These are phyloP conservation scores for Diabrotica virgifera DNA, from an alignment of 1,140 invertebrate genomes.

Conservation along the genomic window DNA sequence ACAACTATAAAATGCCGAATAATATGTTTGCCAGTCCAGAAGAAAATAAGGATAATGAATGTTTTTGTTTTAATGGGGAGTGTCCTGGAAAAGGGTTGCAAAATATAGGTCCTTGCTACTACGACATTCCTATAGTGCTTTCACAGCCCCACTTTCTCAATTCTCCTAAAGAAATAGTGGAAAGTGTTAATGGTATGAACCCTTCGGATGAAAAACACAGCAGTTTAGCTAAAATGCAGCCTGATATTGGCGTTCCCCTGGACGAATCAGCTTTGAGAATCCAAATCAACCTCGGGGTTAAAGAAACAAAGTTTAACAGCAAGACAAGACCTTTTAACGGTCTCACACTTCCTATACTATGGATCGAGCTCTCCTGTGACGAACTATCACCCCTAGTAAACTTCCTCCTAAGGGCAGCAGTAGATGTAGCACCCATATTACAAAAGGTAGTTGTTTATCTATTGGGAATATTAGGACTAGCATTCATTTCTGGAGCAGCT, in stretches of 20 bases:
- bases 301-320: slow-evolving; percentile 54
- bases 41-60: slow-evolving; percentile 59
- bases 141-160: slow-evolving; percentile 79
- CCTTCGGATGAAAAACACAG: slow-evolving; percentile 58
- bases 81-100: slow-evolving; percentile 63
- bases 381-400: slow-evolving; percentile 40
- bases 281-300: slow-evolving; percentile 67
- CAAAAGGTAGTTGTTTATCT: slow-evolving; percentile 45
- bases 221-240: slow-evolving; percentile 49
- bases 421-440: slow-evolving; percentile 42
- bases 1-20: slow-evolving; percentile 52
- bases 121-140: slow-evolving; percentile 66
- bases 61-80: slow-evolving; percentile 55
- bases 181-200: slow-evolving; percentile 64
- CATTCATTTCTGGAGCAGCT: slow-evolving; percentile 45
- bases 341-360: slow-evolving; percentile 62
- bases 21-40: slow-evolving; percentile 57
- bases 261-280: slow-evolving; percentile 55
- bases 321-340: slow-evolving; percentile 57
- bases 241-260: slow-evolving; percentile 57
- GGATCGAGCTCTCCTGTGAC: slow-evolving; percentile 58
- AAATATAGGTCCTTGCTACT: slow-evolving; percentile 70
- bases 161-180: slow-evolving; percentile 60
- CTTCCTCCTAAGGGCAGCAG: slow-evolving; percentile 41
- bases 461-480: slow-evolving; percentile 45